A percentile compares a stretch with the other conserved stretches of the same genome.
Evolutionary conservation across 2,888 invertebrate species (phyloP).

Genomic region (Ophion ellenae): DNA sequence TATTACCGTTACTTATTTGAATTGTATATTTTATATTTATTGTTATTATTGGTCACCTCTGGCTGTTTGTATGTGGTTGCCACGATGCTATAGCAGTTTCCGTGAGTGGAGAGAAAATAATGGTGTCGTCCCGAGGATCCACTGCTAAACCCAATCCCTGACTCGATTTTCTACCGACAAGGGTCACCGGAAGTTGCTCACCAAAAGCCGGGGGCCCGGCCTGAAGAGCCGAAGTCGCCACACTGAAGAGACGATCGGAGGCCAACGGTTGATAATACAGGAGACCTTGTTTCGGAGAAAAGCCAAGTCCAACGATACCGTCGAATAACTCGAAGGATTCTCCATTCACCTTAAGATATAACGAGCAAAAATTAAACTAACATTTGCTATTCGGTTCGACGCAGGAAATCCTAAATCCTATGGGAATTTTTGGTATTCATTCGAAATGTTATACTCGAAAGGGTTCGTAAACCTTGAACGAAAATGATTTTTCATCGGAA

Average conservation of each 20-base stretch:
- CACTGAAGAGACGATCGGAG: slow-evolving; percentile 91
- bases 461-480: too few relatives aligned
- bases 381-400: background rate
- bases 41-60: slow-evolving; percentile 85
- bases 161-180: slow-evolving; percentile 93
- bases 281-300: slow-evolving; percentile 87
- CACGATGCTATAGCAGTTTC: slow-evolving; percentile 93
- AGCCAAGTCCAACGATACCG: slow-evolving; percentile 89
- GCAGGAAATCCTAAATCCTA: background rate
- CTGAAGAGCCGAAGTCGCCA: slow-evolving; percentile 89
- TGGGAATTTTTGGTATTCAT: background rate
- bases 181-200: slow-evolving; percentile 89
- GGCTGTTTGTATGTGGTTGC: slow-evolving; percentile 90
- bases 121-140: slow-evolving; percentile 89
- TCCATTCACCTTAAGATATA: slow-evolving; percentile 86
- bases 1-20: background rate
- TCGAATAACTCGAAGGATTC: slow-evolving; percentile 90
- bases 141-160: slow-evolving; percentile 91
- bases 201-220: slow-evolving; percentile 90
- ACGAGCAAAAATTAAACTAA: slow-evolving; percentile 14
- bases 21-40: background rate
- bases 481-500: too few relatives aligned
- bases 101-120: slow-evolving; percentile 91
- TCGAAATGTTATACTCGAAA: background rate
- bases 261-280: slow-evolving; percentile 91